Evolutionary conservation across 1,140 invertebrate genomes (phyloP), one percentile per base, ranked within the genome.

Genomic region (Anoplolepis gracilipes): DNA sequence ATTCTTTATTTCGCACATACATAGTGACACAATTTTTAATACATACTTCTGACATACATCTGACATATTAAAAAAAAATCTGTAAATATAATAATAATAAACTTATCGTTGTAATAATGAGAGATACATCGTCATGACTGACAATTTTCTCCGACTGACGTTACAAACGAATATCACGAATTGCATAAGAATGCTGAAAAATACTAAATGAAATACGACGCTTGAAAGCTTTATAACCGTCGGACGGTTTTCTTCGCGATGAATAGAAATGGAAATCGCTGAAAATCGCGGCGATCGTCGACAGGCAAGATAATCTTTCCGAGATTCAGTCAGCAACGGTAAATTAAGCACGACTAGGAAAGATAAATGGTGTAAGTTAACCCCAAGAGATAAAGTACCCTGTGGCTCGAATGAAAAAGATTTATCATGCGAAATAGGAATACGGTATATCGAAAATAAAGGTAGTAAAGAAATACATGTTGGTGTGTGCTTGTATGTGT

Each of bases 241-340:
- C 65, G 28, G 65, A 10, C 78, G 64, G 30, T 28, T 59, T 81
- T 33, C 53, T 42, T 46, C 13, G 42, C 42, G 39, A 65, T 16
- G 65, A 72, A 81, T 82, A 28, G 53, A 46, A 61, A 73, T 72
- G 67, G 53, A 72, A 59, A 82, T n/a, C 28, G 53, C 19, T 61
- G 78, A 57, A 82, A 42, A 82, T 82, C 77, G 64, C 33, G 64
- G 33, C 49, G 62, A 82, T 82, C 36, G 78, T 36, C 36, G 33
- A 57, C 49, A 55, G 36, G 19, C 67, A 30, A 73, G 78, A 82
- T 82, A 82, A 82, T 82, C 78, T 82, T 30, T 1, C 25, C 78
- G 78, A 82, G 53, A 73, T 82, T 82, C 67, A 82, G 78, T 81
- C 77, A 57, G 65, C 25, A 39, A 82, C 53, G 78, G 78, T 73